Evolutionary conservation across 2,888 invertebrate genomes (phyloP).

Genomic region (Acronicta alni): DNA sequence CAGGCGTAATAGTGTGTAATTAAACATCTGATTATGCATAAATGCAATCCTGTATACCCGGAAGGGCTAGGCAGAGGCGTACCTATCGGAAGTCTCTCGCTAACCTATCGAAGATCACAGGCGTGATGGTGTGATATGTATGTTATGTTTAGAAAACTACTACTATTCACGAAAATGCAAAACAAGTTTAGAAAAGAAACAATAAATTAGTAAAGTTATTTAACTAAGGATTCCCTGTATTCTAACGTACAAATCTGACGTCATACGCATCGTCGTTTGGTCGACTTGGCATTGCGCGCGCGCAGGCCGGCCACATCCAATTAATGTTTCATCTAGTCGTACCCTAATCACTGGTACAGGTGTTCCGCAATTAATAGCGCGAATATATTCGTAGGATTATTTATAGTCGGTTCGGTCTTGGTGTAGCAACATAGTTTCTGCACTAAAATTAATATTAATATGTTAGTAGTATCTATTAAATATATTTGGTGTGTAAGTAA

Average conservation of each 20-base stretch:
- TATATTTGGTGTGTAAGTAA: constrained; percentile 8
- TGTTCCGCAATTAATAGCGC: constrained; percentile 73
- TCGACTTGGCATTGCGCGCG: constrained; percentile 54
- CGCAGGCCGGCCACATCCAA: constrained; percentile 64
- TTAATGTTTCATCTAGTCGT: constrained; percentile 67
- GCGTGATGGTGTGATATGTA: too few relatives aligned
- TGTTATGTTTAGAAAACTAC: too few relatives aligned
- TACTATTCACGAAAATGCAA: too few relatives aligned
- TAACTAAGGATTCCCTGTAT: constrained; percentile 37
- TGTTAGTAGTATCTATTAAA: constrained; percentile 1
- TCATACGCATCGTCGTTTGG: constrained; percentile 28
- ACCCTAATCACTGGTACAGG: constrained; percentile 69
- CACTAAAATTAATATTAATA: constrained; percentile 19
- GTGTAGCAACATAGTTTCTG: constrained; percentile 27
- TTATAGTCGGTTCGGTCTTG: constrained; percentile 40
- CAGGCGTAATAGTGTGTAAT: too few relatives aligned
- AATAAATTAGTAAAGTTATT: constrained; percentile 19
- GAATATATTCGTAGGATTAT: constrained; percentile 56
- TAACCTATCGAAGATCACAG: too few relatives aligned
- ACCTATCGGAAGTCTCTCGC: too few relatives aligned
- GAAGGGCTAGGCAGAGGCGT: too few relatives aligned
- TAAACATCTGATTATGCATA: too few relatives aligned
- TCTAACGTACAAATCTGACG: constrained; percentile 31
- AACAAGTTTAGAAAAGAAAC: neutral
- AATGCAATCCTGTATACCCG: too few relatives aligned